Percentiles rank a stretch among this genome's conserved stretches.
Conservation (phyloP, 2,888 invertebrate genomes). For the Chaitophorus viminalis region DNA sequence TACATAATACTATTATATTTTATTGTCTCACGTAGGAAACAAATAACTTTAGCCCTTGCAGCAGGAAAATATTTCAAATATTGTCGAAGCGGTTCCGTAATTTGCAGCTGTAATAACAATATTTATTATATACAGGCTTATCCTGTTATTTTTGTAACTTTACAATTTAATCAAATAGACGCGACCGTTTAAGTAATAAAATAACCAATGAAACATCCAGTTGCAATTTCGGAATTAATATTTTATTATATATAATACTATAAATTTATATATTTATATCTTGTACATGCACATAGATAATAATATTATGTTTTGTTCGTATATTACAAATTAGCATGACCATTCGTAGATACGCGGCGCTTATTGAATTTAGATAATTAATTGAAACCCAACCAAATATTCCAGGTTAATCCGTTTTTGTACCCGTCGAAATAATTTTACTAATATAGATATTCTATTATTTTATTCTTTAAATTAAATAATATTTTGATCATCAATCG, state of each 20-base stretch:
- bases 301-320: neutral
- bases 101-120: neutral
- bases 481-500: neutral
- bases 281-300: neutral
- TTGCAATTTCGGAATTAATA: no score
- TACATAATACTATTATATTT: neutral
- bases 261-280: no score
- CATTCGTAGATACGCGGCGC: neutral
- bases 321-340: neutral
- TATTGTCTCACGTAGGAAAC: neutral
- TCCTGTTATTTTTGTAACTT: neutral
- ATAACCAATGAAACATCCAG: no score
- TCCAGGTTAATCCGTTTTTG: neutral
- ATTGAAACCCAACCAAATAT: neutral
- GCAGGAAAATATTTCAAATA: constrained; percentile 21
- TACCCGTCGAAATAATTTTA: neutral
- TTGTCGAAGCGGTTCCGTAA: neutral
- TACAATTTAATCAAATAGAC: neutral
- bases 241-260: no score
- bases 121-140: neutral
- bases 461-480: no score
- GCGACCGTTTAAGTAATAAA: neutral
- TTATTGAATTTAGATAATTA: no score
- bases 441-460: no score
- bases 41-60: neutral